Conservation (phyloP, 2,797 vertebrate genomes). For the Aldrovandia affinis region DNA sequence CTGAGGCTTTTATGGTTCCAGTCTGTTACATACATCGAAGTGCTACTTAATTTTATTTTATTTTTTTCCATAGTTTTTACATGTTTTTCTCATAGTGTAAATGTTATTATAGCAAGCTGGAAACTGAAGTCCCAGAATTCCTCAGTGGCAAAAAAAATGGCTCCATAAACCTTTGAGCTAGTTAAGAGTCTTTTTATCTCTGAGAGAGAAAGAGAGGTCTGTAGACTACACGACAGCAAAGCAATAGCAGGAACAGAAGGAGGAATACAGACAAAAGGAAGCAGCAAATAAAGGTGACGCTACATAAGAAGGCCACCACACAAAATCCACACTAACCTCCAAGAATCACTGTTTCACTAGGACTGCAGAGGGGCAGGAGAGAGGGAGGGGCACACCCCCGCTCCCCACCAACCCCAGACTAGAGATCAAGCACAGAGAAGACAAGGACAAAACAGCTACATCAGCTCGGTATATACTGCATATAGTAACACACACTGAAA, state of each 20-base stretch:
- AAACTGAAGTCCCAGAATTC: conserved; percentile 93
- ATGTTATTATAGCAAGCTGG: conserved; percentile 72
- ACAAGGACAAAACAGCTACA: conserved; percentile 99
- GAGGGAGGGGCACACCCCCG: conserved; percentile 48
- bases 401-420: conserved; percentile 81
- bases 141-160: conserved; percentile 90
- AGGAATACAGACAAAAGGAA: conserved; percentile 93
- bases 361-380: conserved; percentile 87
- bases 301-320: conserved; percentile 97
- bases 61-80: conserved; percentile 59
- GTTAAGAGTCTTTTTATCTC: conserved; percentile 98
- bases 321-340: conserved; percentile 99
- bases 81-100: conserved; percentile 51
- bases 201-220: conserved; percentile 89
- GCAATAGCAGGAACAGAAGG: conserved; percentile 89
- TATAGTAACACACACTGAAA: conserved; percentile 99
- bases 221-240: conserved; percentile 97
- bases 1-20: conserved; percentile 82
- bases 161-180: conserved; percentile 98
- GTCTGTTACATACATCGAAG: conserved; percentile 82
- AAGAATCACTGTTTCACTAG: conserved; percentile 96
- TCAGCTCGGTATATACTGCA: conserved; percentile 99
- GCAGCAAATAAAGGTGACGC: conserved; percentile 94
- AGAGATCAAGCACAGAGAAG: conserved; percentile 99
- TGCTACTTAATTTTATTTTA: conserved; percentile 78